Evolutionary conservation across 2,113 vertebrate species (phyloP), one percentile per base, ranked within the genome.

Genomic region (Vidua chalybeata): DNA sequence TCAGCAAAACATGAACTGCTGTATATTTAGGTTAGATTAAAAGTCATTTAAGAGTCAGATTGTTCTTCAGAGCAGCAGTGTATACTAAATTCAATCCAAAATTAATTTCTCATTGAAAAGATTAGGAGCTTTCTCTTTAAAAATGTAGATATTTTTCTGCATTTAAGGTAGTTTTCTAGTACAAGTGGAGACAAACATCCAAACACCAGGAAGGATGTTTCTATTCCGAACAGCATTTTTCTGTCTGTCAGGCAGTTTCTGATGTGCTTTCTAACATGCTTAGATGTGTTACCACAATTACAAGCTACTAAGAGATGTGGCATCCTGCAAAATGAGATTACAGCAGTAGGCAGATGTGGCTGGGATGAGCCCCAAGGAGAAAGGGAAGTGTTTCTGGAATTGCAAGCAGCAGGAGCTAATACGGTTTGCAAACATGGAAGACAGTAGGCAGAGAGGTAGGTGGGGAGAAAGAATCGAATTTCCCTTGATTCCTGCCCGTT

Each of bases 291-390:
- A 37, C 62, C 45, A 69, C 51, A 27, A 91, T 73, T 81, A 64
- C 96, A 97, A 97, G 67, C 83, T 85, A 76, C 23, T 75, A 46
- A 67, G 71, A 75, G 63, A 79, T 43, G 37, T 41, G 79, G 69
- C 49, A 58, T 58, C 56, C 89, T 67, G 55, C 88, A 92, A 76
- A 94, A 93, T 66, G 84, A 55, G 89, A 93, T 94, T 91, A 90
- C 45, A 69, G 91, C 55, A 91, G 82, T 64, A 90, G 92, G 55
- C 93, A 97, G 96, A 96, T 97, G 93, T 84, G 80, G 94, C 84
- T 88, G 90, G 93, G 92, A 79, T 59, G 62, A 92, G 87, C 62
- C 91, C 39, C 45, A 24, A 87, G 59, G 95, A 63, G 49, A 87
- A 94, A 92, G 39, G 87, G 89, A 92, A 94, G 33, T 74, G 83